These are phyloP conservation scores for Aegithalos caudatus DNA, from an alignment of 2,113 vertebrate species.

Conservation along the genomic window DNA sequence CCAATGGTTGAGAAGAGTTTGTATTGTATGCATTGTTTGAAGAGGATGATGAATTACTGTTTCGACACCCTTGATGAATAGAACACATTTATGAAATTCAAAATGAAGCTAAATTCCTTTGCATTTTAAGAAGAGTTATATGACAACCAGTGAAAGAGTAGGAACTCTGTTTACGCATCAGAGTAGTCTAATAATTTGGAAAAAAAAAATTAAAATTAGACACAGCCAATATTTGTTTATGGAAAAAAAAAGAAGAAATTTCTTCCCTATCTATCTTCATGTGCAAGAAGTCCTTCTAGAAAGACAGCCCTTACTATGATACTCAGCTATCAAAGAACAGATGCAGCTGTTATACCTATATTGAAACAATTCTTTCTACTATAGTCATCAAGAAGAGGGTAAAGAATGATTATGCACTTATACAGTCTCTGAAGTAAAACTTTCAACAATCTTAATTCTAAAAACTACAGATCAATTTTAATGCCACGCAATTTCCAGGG, in stretches of 20 bases:
- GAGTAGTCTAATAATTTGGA: background rate
- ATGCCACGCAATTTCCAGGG: background rate
- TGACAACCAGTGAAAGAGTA: slow-evolving; percentile 37
- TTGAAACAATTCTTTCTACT: background rate
- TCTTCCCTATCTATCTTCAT: background rate
- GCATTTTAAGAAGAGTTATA: slow-evolving; percentile 49
- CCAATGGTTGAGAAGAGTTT: slow-evolving; percentile 89
- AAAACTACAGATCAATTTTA: background rate
- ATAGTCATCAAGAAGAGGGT: background rate
- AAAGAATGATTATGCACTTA: background rate
- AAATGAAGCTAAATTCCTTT: slow-evolving; percentile 65
- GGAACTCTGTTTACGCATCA: background rate
- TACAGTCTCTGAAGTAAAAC: background rate
- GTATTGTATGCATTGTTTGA: slow-evolving; percentile 91
- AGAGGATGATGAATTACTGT: slow-evolving; percentile 86
- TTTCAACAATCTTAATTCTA: background rate
- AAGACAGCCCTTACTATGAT: background rate
- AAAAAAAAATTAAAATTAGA: background rate
- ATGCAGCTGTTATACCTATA: background rate
- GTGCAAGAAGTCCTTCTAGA: background rate
- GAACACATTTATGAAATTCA: slow-evolving; percentile 71
- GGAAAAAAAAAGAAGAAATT: background rate
- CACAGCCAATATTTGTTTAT: background rate
- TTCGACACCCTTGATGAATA: slow-evolving; percentile 86
- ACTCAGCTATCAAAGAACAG: background rate